A percentile compares a stretch with the other conserved stretches of the same genome.
Conservation (phyloP, 2,797 vertebrate species). For the Malacoraja senta region DNA sequence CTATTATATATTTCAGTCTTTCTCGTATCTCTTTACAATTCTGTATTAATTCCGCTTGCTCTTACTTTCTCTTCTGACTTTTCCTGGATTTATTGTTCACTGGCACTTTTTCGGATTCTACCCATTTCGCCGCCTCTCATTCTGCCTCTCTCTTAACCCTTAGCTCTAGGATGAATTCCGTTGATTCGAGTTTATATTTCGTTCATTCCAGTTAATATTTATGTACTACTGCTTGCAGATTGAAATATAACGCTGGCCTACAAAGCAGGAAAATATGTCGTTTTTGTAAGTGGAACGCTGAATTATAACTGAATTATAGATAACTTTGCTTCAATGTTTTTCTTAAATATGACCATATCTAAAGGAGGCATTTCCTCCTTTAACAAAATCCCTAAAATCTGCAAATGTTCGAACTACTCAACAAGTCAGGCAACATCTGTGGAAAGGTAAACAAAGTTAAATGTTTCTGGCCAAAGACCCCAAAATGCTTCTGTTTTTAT, state of each 20-base stretch:
- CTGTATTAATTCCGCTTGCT: not conserved
- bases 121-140: not conserved
- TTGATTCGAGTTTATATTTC: not conserved
- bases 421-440: too few relatives aligned
- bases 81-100: not conserved
- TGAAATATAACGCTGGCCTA: not conserved
- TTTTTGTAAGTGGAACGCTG: not conserved
- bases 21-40: not conserved
- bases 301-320: not conserved
- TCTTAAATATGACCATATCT: not conserved
- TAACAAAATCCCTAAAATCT: too few relatives aligned
- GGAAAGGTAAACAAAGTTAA: too few relatives aligned
- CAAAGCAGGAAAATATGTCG: not conserved
- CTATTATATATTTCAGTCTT: not conserved
- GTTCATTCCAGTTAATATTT: not conserved
- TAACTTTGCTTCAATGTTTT: not conserved
- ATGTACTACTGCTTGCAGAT: not conserved
- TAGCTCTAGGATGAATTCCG: not conserved
- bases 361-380: not conserved
- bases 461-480: too few relatives aligned
- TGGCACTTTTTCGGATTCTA: too few relatives aligned
- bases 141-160: too few relatives aligned
- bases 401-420: too few relatives aligned
- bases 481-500: too few relatives aligned
- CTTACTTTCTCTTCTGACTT: not conserved